Conservation (phyloP, 1,140 invertebrate genomes). For the Sitophilus oryzae region DNA sequence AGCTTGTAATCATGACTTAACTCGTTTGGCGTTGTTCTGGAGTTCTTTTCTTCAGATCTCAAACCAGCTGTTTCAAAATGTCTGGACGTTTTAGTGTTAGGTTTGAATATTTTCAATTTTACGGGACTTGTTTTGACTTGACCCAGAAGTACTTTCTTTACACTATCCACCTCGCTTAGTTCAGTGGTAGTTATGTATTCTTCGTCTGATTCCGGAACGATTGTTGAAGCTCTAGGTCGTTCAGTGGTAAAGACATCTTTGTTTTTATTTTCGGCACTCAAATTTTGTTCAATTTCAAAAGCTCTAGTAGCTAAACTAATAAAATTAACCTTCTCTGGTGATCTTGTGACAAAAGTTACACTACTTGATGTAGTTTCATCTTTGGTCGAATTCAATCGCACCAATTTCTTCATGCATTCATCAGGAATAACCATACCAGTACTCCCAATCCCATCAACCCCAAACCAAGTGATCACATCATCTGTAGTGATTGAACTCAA, state of each 20-base stretch:
- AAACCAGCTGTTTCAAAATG: neutral
- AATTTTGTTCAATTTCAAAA: neutral
- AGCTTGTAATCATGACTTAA: neutral
- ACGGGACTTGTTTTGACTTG: constrained; percentile 4
- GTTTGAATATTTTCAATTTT: neutral
- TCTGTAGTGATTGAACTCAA: constrained; percentile 55
- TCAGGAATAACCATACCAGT: neutral
- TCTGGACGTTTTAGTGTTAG: neutral
- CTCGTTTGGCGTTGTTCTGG: neutral
- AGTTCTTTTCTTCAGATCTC: neutral
- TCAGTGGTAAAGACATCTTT: neutral
- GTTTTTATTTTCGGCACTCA: neutral
- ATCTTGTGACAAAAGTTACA: neutral
- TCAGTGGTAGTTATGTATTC: neutral
- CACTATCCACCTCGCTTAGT: neutral
- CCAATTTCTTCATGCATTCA: constrained; percentile 12
- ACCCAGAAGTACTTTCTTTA: constrained; percentile 12
- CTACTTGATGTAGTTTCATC: constrained; percentile 1
- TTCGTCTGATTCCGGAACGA: neutral
- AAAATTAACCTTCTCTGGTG: constrained; percentile 1
- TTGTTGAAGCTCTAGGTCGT: neutral
- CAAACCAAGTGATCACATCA: constrained; percentile 60
- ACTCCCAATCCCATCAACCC: constrained; percentile 45
- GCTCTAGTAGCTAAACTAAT: constrained; percentile 2
- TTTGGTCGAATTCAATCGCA: neutral